Conservation (phyloP, 2,113 vertebrate genomes). For the Lophura nycthemera region DNA sequence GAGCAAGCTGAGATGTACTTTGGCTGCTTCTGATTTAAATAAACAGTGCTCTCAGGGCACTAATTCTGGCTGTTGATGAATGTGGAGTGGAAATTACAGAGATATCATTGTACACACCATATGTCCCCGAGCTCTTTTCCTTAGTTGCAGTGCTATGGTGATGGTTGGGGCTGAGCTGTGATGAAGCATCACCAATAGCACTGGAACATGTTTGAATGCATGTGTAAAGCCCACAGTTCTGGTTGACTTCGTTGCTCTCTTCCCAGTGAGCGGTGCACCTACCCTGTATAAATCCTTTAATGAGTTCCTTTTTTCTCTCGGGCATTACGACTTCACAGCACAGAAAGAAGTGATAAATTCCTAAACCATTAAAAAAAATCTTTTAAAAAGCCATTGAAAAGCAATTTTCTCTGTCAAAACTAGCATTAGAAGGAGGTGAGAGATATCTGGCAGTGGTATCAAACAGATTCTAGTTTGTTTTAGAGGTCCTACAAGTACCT, state of each 20-base stretch:
- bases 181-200: not conserved
- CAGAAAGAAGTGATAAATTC: not conserved
- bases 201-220: not conserved
- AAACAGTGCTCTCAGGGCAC: not conserved
- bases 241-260: not conserved
- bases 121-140: fast-evolving
- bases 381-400: not conserved
- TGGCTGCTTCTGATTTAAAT: not conserved
- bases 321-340: not conserved
- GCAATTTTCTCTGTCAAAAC: not conserved
- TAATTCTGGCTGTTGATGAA: not conserved
- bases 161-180: not conserved
- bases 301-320: not conserved
- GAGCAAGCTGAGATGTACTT: not conserved
- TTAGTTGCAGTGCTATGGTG: not conserved
- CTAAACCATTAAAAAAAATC: not conserved
- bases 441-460: not conserved
- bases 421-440: not conserved
- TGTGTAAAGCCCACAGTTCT: not conserved
- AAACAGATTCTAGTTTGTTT: not conserved
- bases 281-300: not conserved
- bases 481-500: not conserved
- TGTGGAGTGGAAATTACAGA: not conserved
- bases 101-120: not conserved
- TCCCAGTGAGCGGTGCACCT: not conserved